phyloP scores from a whole-genome alignment of 2,113 vertebrate genomes.

The Dasyurus viverrinus region DNA sequence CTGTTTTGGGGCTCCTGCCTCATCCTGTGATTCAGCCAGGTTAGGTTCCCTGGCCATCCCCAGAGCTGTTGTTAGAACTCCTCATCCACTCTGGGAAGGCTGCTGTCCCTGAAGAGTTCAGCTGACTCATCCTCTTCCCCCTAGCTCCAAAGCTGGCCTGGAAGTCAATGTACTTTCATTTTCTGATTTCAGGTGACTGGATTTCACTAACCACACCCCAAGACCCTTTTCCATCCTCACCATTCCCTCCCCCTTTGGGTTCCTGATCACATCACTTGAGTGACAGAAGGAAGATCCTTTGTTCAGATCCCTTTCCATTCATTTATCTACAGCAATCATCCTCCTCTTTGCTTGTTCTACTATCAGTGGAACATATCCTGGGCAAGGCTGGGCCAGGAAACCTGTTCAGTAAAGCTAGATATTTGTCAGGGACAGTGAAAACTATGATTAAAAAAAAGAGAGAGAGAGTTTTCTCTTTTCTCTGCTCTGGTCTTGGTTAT shows the following conservation, averaged over 20 bases:
- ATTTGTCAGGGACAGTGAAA: not conserved
- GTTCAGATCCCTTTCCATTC: not conserved
- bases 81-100: not conserved
- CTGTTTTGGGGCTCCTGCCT: not conserved
- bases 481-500: not conserved
- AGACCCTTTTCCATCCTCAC: not conserved
- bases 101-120: not conserved
- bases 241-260: not conserved
- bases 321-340: not conserved
- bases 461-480: not conserved
- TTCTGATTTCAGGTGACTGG: not conserved
- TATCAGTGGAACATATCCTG: not conserved
- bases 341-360: not conserved
- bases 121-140: not conserved
- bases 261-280: not conserved
- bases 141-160: not conserved
- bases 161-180: not conserved
- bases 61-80: not conserved
- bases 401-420: not conserved
- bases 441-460: not conserved
- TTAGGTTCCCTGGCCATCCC: not conserved
- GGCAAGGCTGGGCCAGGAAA: too few relatives aligned
- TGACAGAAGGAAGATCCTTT: not conserved
- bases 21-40: slow-evolving; percentile 56
- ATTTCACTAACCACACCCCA: not conserved